A percentile compares a stretch with the other conserved stretches of the same genome.
Evolutionary conservation across 2,113 vertebrate species (phyloP).

Genomic region (Paracanthobrama guichenoti): DNA sequence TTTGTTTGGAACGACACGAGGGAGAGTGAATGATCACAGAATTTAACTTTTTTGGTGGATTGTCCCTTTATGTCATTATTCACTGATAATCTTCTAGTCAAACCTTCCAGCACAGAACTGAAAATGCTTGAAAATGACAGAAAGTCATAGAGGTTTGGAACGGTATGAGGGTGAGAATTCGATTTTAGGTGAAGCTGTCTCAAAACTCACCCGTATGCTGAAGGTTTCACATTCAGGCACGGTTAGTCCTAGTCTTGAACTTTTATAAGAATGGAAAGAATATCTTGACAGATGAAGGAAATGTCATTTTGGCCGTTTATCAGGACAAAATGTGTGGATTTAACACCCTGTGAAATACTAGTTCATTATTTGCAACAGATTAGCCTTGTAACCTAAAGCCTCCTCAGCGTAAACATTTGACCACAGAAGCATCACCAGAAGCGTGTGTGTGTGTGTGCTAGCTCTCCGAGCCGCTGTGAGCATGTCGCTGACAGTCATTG

Average conservation of each 20-base stretch:
- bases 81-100: too few relatives aligned
- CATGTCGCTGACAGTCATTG: constrained; percentile 83
- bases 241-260: not conserved
- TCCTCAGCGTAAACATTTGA: not conserved
- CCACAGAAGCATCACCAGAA: constrained; percentile 2
- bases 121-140: too few relatives aligned
- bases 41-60: too few relatives aligned
- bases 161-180: not conserved
- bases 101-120: too few relatives aligned
- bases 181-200: not conserved
- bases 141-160: too few relatives aligned
- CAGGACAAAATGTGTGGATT: not conserved
- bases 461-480: constrained; percentile 80
- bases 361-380: constrained; percentile 2
- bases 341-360: not conserved
- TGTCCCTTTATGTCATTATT: too few relatives aligned
- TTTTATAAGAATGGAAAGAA: not conserved
- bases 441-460: constrained; percentile 32
- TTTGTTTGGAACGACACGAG: too few relatives aligned
- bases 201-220: not conserved
- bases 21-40: too few relatives aligned
- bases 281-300: not conserved
- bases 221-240: not conserved
- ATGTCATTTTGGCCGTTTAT: not conserved
- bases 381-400: not conserved